phyloP scores from a whole-genome alignment of 2,113 vertebrate genomes.

The Heptranchias perlo region DNA sequence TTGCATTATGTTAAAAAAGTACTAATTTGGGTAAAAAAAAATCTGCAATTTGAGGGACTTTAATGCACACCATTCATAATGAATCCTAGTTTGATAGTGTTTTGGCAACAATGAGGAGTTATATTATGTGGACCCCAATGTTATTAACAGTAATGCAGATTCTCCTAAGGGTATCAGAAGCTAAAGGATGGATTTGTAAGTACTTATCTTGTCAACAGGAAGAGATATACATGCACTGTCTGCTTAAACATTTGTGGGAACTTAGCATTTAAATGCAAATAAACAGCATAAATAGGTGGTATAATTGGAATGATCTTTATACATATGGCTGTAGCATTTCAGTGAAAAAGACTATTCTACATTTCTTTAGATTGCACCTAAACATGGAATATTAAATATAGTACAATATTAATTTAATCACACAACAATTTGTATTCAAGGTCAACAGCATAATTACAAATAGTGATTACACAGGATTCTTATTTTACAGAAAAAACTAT shows the following conservation, averaged over 20 bases:
- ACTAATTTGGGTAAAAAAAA: neutral
- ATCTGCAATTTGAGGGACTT: too few relatives aligned
- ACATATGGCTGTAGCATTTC: neutral
- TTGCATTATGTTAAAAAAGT: neutral
- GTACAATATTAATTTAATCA: neutral
- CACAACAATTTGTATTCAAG: neutral
- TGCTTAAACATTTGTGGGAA: neutral
- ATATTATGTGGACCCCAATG: neutral
- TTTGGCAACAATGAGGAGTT: too few relatives aligned
- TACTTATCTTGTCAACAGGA: neutral
- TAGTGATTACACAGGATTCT: neutral
- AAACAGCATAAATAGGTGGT: neutral
- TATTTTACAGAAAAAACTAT: neutral
- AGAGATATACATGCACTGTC: neutral
- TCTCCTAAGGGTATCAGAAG: neutral
- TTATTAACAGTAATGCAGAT: neutral
- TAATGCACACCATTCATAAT: too few relatives aligned
- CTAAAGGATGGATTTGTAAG: neutral
- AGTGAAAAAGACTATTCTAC: neutral
- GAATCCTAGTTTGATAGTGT: too few relatives aligned
- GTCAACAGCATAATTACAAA: neutral
- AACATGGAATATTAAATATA: neutral
- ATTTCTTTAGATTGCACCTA: neutral
- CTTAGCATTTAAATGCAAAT: neutral
- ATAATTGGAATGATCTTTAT: neutral